These are phyloP conservation scores for Sus scrofa DNA, from an alignment of 2,113 vertebrate species.

Conservation along the genomic window DNA sequence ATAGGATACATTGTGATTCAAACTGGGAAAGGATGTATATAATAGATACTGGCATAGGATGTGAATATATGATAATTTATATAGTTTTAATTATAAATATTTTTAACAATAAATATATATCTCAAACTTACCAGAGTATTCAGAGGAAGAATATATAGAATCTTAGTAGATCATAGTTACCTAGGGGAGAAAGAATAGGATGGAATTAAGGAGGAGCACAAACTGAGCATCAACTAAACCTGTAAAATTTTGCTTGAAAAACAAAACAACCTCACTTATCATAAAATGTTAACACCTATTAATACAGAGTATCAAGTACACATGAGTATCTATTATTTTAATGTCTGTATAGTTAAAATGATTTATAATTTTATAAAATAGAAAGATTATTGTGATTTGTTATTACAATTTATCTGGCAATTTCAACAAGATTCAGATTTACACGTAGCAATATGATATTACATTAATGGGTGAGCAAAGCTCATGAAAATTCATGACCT, in stretches of 20 bases:
- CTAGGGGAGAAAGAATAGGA: not conserved
- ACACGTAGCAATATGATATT: not conserved
- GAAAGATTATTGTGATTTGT: not conserved
- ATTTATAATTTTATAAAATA: constrained; percentile 1
- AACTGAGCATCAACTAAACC: constrained; percentile 15
- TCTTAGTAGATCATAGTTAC: not conserved
- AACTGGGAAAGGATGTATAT: not conserved
- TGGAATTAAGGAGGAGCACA: not conserved
- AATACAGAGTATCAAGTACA: not conserved
- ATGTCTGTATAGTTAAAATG: not conserved
- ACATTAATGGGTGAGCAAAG: not conserved
- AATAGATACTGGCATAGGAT: not conserved
- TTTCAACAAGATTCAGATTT: constrained; percentile 19
- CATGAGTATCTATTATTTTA: constrained; percentile 10
- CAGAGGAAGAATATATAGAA: not conserved
- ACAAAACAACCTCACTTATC: not conserved
- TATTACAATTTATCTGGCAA: not conserved
- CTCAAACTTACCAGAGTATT: constrained; percentile 34
- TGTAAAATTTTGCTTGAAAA: constrained; percentile 28
- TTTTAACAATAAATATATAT: not conserved
- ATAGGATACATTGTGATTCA: not conserved
- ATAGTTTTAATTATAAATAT: constrained; percentile 16
- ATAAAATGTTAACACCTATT: not conserved
- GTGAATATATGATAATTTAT: not conserved
- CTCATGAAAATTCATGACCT: not conserved